Evolutionary conservation across 2,113 vertebrate genomes (phyloP).

Genomic region (Ptychochromis oligacanthus): DNA sequence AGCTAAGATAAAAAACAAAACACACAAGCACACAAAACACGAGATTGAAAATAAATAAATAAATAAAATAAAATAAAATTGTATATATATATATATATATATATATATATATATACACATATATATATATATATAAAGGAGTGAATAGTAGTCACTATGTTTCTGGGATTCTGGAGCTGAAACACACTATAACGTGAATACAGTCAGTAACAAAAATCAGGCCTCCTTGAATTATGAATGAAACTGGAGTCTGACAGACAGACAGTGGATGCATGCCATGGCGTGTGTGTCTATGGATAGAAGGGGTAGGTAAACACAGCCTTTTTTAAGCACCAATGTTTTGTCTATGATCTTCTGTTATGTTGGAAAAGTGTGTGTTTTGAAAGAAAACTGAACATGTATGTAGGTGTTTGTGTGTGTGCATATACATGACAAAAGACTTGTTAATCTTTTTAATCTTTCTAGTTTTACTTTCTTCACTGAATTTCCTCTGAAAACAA

Average conservation of each 20-base stretch:
- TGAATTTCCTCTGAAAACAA: not conserved
- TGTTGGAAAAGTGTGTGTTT: not conserved
- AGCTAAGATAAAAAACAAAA: too few relatives aligned
- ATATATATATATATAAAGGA: too few relatives aligned
- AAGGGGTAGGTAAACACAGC: too few relatives aligned
- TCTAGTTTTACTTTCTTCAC: not conserved
- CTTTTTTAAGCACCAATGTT: not conserved
- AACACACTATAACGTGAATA: constrained; percentile 13
- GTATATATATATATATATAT: too few relatives aligned
- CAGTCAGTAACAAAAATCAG: constrained; percentile 9
- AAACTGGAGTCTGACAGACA: constrained; percentile 36
- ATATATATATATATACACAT: too few relatives aligned
- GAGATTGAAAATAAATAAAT: too few relatives aligned
- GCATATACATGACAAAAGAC: not conserved
- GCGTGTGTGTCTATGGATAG: not conserved
- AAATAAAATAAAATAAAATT: too few relatives aligned
- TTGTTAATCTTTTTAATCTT: not conserved
- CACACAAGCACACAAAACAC: too few relatives aligned
- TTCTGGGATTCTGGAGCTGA: constrained; percentile 6
- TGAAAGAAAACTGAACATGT: not conserved
- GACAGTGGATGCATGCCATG: constrained; percentile 2
- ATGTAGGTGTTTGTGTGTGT: not conserved
- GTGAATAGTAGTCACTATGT: not conserved
- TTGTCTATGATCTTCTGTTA: not conserved
- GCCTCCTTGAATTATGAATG: constrained; percentile 27